A percentile compares a stretch with the other conserved stretches of the same genome.
Conservation (phyloP, 2,797 vertebrate genomes). For the Luscinia luscinia region DNA sequence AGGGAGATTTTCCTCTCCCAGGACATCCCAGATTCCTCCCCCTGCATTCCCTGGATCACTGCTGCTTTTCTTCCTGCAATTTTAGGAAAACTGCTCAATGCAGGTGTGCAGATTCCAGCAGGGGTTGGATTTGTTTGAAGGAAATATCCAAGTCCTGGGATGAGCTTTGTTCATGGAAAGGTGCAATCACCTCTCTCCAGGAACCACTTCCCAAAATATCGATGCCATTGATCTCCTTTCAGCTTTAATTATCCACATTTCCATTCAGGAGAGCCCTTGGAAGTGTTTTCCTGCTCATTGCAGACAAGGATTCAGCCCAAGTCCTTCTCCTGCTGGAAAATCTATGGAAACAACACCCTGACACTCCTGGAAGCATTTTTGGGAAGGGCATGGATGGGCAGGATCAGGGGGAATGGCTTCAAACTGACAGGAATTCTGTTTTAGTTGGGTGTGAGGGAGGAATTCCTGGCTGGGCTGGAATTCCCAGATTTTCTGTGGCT, state of each 20-base stretch:
- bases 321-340: not conserved
- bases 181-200: not conserved
- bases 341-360: not conserved
- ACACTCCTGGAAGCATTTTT: not conserved
- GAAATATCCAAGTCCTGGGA: not conserved
- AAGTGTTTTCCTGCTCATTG: not conserved
- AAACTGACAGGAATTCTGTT: fast-evolving
- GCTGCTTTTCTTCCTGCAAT: not conserved
- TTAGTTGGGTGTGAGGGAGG: not conserved
- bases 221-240: not conserved
- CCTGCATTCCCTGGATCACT: not conserved
- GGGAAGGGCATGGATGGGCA: not conserved
- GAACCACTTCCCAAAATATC: not conserved
- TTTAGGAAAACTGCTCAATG: fast-evolving
- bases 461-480: fast-evolving
- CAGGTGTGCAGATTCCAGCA: not conserved
- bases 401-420: not conserved
- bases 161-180: not conserved
- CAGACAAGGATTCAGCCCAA: not conserved
- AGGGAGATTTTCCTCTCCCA: not conserved
- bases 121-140: not conserved
- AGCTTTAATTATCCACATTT: not conserved
- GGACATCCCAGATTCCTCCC: too few relatives aligned
- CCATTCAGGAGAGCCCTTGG: not conserved
- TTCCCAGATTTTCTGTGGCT: not conserved